Evolutionary conservation across 2,888 invertebrate species (phyloP).

Genomic region (Eugnorisma glareosa): DNA sequence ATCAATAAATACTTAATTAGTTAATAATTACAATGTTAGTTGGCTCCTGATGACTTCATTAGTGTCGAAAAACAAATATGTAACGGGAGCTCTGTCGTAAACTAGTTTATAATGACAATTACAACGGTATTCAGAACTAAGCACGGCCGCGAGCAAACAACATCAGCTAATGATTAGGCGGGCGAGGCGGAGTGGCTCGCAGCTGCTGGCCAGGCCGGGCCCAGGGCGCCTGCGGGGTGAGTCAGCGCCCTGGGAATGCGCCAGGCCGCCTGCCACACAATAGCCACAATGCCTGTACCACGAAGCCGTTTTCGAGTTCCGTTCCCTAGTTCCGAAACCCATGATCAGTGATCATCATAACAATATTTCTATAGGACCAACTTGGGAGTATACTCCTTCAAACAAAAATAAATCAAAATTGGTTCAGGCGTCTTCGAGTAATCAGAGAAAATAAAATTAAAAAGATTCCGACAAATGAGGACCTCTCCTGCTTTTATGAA

Average conservation of each 20-base stretch:
- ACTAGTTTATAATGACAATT: conserved; percentile 40
- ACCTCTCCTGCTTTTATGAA: no score
- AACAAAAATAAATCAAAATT: no score
- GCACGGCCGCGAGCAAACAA: conserved; percentile 14
- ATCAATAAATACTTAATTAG: conserved; percentile 21
- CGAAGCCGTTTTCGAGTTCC: no score
- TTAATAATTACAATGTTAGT: conserved; percentile 30
- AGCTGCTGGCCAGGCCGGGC: not conserved
- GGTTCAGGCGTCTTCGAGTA: no score
- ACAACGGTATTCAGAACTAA: conserved; percentile 5
- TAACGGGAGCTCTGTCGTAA: conserved; percentile 34
- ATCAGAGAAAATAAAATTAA: no score
- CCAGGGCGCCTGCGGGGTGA: conserved; percentile 9
- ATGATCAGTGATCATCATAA: no score
- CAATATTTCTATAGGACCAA: no score
- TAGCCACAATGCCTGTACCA: conserved; percentile 9
- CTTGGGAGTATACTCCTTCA: no score
- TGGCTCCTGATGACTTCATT: conserved; percentile 42
- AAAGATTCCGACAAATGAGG: no score
- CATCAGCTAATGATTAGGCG: conserved; percentile 8
- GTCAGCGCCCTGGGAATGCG: conserved; percentile 40
- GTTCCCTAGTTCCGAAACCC: no score
- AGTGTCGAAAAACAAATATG: conserved; percentile 43
- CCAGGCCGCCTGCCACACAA: conserved; percentile 16
- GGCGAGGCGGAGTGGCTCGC: not conserved